These are phyloP conservation scores for Macaria notata DNA, from an alignment of 2,888 invertebrate species.

Conservation along the genomic window DNA sequence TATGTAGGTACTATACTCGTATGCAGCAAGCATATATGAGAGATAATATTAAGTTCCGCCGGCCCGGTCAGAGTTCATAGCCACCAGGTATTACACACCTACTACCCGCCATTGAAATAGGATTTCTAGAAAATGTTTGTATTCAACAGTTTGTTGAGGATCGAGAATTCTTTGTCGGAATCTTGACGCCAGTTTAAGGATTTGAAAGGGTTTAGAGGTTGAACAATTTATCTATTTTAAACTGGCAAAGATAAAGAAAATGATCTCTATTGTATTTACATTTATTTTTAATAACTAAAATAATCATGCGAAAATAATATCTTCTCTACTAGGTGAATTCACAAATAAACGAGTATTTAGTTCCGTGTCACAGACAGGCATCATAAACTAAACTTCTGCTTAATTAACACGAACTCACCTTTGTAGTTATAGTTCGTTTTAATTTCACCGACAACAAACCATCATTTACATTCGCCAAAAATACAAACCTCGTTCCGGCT, in stretches of 20 bases:
- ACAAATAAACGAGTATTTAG: too few relatives aligned
- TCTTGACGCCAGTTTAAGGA: too few relatives aligned
- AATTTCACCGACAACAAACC: conserved; percentile 2
- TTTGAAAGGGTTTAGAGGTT: too few relatives aligned
- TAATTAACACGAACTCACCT: too few relatives aligned
- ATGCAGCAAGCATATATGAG: background rate
- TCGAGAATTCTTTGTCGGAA: background rate
- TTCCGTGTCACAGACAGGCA: too few relatives aligned
- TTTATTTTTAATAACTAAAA: too few relatives aligned
- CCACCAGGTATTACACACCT: background rate
- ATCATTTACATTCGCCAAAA: conserved; percentile 2
- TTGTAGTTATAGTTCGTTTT: background rate
- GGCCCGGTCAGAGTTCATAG: conserved; percentile 9
- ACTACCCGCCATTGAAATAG: background rate
- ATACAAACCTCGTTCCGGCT: background rate
- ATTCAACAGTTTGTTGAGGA: conserved; percentile 13
- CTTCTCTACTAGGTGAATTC: too few relatives aligned
- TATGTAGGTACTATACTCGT: background rate
- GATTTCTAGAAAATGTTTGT: conserved; percentile 1
- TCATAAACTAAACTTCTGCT: too few relatives aligned
- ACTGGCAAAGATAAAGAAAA: too few relatives aligned
- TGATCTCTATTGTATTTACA: too few relatives aligned
- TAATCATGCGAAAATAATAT: too few relatives aligned
- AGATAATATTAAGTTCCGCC: conserved; percentile 7
- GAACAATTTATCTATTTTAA: too few relatives aligned